Evolutionary conservation across 2,113 vertebrate genomes (phyloP), one percentile per base, ranked within the genome.

Genomic region (Physeter macrocephalus): DNA sequence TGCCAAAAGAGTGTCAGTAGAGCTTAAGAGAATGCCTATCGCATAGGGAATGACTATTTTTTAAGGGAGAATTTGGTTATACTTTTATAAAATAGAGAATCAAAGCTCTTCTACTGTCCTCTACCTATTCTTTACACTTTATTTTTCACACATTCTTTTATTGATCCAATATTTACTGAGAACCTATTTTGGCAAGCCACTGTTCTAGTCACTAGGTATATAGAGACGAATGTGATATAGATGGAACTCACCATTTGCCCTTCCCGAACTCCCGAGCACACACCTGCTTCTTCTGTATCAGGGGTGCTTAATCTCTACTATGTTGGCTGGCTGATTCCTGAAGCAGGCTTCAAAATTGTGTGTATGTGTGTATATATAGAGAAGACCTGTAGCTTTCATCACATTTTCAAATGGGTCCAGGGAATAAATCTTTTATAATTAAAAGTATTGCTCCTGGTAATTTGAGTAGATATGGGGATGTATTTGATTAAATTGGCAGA

Each of bases 401-500:
- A 8, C 12, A 81, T 71, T 88, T 88, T 52, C 17, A 81, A 83
- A 86, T 46, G 4, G 7, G 14, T 39, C 36, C 57, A 83, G 15
- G 52, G 9, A 74, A 69, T 61, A 62, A 84, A 41, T 49, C 6
- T 91, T 77, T 54, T 72, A 54, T 61, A 82, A 93, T 83, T 74
- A 34, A 39, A 88, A 93, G 86, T 67, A 66, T n/a, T 90, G 8
- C 39, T 93, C 3, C 39, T 89, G 27, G 27, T 72, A 67, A 74
- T 80, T 77, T 95, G 69, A 96, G 13, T 64, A 84, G 27, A 71
- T 54, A 59, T 11, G 14, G 18, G 36, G 5, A 5, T 75, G 11
- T 41, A 25, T 95, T 94, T 84, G 46, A 94, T 88, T 95, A 84
- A 89, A 80, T 13, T 83, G 67, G 31, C 62, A 88, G 43, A 81